Base-by-base conservation (phyloP, 2,113 vertebrate species). In the Chionodraco myersi region DNA sequence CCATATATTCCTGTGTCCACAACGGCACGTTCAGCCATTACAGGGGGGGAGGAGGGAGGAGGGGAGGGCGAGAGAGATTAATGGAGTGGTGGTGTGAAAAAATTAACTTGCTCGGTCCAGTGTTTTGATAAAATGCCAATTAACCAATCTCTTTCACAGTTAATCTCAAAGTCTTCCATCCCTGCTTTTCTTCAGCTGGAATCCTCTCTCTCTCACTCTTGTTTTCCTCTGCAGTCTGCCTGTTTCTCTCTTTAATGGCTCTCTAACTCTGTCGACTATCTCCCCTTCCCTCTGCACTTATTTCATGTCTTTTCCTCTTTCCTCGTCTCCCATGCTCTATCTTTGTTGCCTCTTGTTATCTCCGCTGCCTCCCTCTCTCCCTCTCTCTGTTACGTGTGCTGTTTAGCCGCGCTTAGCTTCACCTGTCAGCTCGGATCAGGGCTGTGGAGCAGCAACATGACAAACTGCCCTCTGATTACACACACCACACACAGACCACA, bases 371-470 rank as follows among this genome's bases (percentile, higher is more conserved):
- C 36, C 6, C 36, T 41, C 36, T 41, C 36, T 41, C 36, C 60
- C 48, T 51, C 58, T 36, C 67, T 78, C 72, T 85, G 79, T 89
- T 89, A 86, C 85, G 86, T 92, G 89, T 91, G 78, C 90, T 92
- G 90, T 94, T 92, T 92, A 92, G 91, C 90, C 85, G 91, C 83
- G 88, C 91, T 94, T 93, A 94, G 93, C 92, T 94, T 93, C 93
- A 94, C 93, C 93, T 94, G 94, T 95, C 94, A 94, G 87, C 91
- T 93, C 52, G 64, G 87, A 95, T 95, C 92, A 94, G 88, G 74
- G 83, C 89, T 92, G 67, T 84, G 86, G 88, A 93, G 89, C 92
- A 82, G 91, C 83, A 89, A 92, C 91, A 94, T 93, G 90, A 93
- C 92, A 94, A 94, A 95, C 92, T 93, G 88, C 79, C 92, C 92